Evolutionary conservation across 2,888 invertebrate genomes (phyloP), one percentile per base, ranked within the genome.

Genomic region (Cheilosia variabilis): DNA sequence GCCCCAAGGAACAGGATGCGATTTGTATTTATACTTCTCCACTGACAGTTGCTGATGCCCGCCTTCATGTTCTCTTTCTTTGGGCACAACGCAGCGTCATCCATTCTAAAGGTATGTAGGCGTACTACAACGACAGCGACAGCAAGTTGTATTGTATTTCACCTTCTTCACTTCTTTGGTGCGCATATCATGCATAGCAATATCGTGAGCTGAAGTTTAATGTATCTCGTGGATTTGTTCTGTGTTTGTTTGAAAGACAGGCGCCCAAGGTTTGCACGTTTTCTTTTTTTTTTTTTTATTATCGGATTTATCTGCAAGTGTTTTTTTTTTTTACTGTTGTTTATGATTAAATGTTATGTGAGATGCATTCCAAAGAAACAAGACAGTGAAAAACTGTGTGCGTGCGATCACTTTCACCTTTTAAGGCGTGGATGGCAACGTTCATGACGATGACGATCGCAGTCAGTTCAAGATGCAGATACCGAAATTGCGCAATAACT

Each of bases 161-260:
- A 52, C 34, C 55, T 58, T 58, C 57, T 63, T 47, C 55, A n/a
- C 24, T 55, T 47, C 55, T 52, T 65, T 58, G 69, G n/a, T 65
- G 52, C 37, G 58, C 57, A 65, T 41, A 75, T 13, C 52, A 37
- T 52, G 50, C 57, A 65, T 52, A 19, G 57, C 50, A 57, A 58
- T 82, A 77, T 66, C 82, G 82, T 82, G 82, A 66, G 58, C 43
- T 82, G 65, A 82, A 77, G 71, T 53, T 65, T 71, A 65, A 71
- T 53, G 45, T 66, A 53, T 24, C 17, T n/a, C 13, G 13, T 62
- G 45, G 50, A 24, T 73, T 75, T 75, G 31, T 71, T 76, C 63
- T 81, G 65, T 82, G 57, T 81, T 63, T 37, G 34, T 47, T 47
- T 47, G 17, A 17, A 52, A 65, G 31, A 65, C 34, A 60, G 63